Base-by-base conservation (phyloP, 1,140 invertebrate genomes). In the Drosophila baimaii region DNA sequence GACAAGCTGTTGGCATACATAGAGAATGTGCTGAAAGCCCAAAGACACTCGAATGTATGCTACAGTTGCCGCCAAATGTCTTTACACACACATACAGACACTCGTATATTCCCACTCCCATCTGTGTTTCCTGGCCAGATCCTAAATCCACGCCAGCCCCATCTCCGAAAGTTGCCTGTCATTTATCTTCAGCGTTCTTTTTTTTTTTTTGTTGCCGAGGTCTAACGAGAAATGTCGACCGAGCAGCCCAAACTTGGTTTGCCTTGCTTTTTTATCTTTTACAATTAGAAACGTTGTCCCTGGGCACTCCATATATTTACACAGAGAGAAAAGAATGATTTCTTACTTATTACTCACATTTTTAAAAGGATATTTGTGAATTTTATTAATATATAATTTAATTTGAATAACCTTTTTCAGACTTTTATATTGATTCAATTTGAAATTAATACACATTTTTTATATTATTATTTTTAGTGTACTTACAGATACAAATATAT, bases 1-100 rank as follows among this genome's bases (percentile, higher is more conserved):
- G 83, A 86, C 83, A 86, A 86, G 83, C 83, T 86, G 83, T 86
- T 86, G 83, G 83, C 83, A 86, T 76, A 86, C 83, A 86, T 86
- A 82, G 63, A 82, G 63, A 81, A 86, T 58, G 71, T 71, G 44
- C 71, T 77, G 77, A 88, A 79, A 86, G 77, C 71, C 69, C 68
- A 79, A 77, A 88, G 83, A 77, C 83, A 83, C 83, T 88, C 81
- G 76, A 88, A 88, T 80, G 84, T 88, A 88, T 88, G 83, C 83
- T 88, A 88, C 83, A 88, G 79, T 88, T 82, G 68, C 80, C 74
- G 66, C 54, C 63, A 73, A 79, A 88, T 76, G 79, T 81, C 66
- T 61, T 46, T 61, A 57, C 31, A 44, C 37, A 58, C 58, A 54
- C 43, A 72, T 46, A 49, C n/a, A 52, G 29, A 55, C 21, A 44